phyloP scores from a whole-genome alignment of 2,888 invertebrate genomes.

The Oithona nana region DNA sequence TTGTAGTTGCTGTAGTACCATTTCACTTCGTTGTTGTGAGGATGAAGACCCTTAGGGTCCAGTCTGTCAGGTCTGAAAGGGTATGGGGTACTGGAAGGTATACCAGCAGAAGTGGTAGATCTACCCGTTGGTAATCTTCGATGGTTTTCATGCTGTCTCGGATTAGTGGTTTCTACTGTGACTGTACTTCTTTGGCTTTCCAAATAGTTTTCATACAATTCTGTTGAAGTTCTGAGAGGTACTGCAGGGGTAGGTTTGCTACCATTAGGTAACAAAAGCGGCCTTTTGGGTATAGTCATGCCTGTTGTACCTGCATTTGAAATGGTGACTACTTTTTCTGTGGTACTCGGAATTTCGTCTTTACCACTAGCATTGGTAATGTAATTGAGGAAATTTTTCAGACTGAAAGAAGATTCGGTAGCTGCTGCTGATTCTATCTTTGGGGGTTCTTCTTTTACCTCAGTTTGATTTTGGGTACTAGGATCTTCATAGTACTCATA shows the following conservation, averaged over 20 bases:
- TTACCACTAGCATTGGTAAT: neutral
- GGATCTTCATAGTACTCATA: conserved; percentile 15
- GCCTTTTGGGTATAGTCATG: neutral
- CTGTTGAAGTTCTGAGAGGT: neutral
- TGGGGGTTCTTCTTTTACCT: neutral
- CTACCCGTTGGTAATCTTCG: neutral
- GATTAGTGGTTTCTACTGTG: neutral
- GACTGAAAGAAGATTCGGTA: neutral
- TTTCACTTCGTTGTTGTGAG: conserved; percentile 19
- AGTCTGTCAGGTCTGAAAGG: neutral
- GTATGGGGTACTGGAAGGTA: neutral
- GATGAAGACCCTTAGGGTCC: neutral
- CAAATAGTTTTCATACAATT: neutral
- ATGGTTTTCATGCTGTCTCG: neutral
- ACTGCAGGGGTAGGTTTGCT: neutral
- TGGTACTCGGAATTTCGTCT: neutral
- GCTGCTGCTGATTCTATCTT: neutral
- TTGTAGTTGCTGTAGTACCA: conserved; percentile 79
- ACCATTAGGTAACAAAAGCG: neutral
- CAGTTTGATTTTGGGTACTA: neutral
- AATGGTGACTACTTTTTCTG: too few species aligned
- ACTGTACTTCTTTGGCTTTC: conserved; percentile 2
- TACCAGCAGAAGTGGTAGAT: neutral
- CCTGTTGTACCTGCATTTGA: neutral
- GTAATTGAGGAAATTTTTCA: neutral